Conservation (phyloP, 2,888 invertebrate genomes). For the Spodoptera littoralis region DNA sequence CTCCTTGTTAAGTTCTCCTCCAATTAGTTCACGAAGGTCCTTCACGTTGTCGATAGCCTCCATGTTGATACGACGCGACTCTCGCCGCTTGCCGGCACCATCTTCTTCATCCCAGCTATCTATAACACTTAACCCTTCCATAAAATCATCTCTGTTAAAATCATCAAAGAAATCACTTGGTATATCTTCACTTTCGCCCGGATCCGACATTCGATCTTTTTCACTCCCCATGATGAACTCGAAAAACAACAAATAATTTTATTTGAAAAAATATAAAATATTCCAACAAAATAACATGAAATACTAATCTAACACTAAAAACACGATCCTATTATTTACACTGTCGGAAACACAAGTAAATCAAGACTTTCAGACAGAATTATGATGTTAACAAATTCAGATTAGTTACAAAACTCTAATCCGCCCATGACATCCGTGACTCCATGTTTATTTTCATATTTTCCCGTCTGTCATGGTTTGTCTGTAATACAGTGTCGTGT, state of each 20-base stretch:
- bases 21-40: slow-evolving; percentile 75
- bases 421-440: too few species aligned
- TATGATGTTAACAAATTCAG: too few species aligned
- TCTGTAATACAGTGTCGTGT: too few species aligned
- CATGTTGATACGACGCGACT: slow-evolving; percentile 57
- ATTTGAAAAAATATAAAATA: slow-evolving; percentile 14
- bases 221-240: slow-evolving; percentile 53
- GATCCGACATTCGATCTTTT: slow-evolving; percentile 59
- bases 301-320: not conserved
- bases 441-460: too few species aligned
- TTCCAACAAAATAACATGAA: not conserved
- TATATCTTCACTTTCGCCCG: slow-evolving; percentile 77
- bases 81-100: slow-evolving; percentile 24
- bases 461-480: too few species aligned
- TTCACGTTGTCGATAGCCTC: slow-evolving; percentile 68
- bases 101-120: slow-evolving; percentile 81
- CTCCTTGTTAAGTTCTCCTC: slow-evolving; percentile 37
- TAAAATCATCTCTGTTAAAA: slow-evolving; percentile 82
- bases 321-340: slow-evolving; percentile 1
- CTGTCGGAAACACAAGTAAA: too few species aligned
- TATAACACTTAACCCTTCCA: slow-evolving; percentile 83
- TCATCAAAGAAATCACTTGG: slow-evolving; percentile 87
- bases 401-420: too few species aligned
- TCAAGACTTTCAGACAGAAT: too few species aligned
- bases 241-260: slow-evolving; percentile 24